These are phyloP conservation scores for Tiaroga cobitis DNA, from an alignment of 2,797 vertebrate species.

Conservation along the genomic window DNA sequence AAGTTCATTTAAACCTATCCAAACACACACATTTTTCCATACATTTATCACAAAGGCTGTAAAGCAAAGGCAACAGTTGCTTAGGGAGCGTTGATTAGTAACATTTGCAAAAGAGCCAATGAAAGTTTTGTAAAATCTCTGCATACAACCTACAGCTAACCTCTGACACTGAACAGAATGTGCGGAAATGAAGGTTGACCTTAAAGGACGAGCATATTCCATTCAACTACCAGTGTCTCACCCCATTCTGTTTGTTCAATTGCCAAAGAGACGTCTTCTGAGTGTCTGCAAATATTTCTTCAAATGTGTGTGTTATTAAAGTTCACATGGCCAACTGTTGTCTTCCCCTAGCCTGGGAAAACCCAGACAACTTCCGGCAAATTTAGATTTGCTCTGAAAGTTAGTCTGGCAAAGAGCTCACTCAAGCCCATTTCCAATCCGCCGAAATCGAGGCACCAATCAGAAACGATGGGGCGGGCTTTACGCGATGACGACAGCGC, in stretches of 20 bases:
- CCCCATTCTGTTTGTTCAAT: conserved; percentile 10
- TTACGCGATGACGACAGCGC: too few species aligned
- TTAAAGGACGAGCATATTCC: conserved; percentile 1
- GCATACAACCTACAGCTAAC: background rate
- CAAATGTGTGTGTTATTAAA: background rate
- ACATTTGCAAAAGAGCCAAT: background rate
- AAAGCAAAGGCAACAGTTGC: background rate
- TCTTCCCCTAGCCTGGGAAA: too few species aligned
- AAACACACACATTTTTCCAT: too few species aligned
- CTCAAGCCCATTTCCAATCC: too few species aligned
- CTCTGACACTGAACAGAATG: conserved; percentile 9
- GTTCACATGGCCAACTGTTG: background rate
- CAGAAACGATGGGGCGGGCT: too few species aligned
- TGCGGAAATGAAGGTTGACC: conserved; percentile 27
- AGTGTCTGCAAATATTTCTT: background rate
- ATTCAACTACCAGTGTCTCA: too few species aligned
- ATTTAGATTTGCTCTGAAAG: too few species aligned
- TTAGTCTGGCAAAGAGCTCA: too few species aligned
- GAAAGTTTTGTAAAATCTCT: background rate
- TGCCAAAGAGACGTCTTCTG: background rate
- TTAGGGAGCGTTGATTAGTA: background rate
- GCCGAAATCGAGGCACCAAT: too few species aligned
- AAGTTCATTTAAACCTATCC: background rate
- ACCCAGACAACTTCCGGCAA: too few species aligned
- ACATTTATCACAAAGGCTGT: background rate